Conservation (phyloP, 2,113 vertebrate genomes). For the Rafetus swinhoei region DNA sequence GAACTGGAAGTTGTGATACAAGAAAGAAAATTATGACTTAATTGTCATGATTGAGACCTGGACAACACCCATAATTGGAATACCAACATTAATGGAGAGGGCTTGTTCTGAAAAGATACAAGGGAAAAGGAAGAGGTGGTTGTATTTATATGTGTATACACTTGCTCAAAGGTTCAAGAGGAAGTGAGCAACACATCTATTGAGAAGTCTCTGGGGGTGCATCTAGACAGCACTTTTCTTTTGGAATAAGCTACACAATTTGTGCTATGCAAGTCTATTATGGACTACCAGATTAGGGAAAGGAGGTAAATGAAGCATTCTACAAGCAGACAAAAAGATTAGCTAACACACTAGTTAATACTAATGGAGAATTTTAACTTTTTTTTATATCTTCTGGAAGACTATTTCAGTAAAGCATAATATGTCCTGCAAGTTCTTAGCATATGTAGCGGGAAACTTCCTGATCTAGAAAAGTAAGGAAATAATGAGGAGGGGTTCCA, state of each 20-base stretch:
- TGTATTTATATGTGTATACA: not conserved
- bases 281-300: not conserved
- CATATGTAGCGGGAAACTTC: not conserved
- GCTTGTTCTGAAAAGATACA: not conserved
- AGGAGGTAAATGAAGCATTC: not conserved
- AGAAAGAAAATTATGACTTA: not conserved
- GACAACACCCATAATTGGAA: not conserved
- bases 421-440: not conserved
- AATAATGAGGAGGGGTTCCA: not conserved
- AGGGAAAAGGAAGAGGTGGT: not conserved
- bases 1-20: not conserved
- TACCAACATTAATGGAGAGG: not conserved
- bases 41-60: not conserved
- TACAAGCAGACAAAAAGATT: not conserved
- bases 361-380: not conserved
- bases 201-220: not conserved
- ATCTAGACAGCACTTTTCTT: too few species aligned
- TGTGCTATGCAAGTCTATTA: not conserved
- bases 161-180: not conserved
- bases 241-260: too few species aligned
- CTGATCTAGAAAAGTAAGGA: not conserved
- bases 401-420: not conserved
- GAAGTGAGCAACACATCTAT: not conserved
- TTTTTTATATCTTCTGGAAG: not conserved
- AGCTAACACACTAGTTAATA: not conserved